Conservation (phyloP, 2,888 invertebrate species). For the Clusia tigrina region DNA sequence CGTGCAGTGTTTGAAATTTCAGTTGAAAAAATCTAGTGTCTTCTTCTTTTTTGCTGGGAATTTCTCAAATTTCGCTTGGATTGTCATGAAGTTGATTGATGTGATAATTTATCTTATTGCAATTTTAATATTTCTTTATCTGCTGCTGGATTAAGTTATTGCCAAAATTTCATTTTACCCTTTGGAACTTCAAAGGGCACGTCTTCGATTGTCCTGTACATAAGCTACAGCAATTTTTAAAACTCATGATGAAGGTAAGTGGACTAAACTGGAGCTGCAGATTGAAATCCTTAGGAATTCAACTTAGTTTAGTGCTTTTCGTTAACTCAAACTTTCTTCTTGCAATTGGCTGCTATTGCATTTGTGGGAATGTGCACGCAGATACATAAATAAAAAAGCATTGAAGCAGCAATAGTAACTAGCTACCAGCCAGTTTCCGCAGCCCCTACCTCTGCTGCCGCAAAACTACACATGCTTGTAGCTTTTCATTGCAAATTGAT, state of each 20-base stretch:
- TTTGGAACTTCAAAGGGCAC: neutral
- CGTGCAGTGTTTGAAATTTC: neutral
- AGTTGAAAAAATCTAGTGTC: constrained; percentile 4
- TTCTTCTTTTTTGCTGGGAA: constrained; percentile 12
- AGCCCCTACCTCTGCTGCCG: neutral
- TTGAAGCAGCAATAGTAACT: neutral
- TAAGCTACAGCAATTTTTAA: neutral
- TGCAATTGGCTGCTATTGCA: neutral
- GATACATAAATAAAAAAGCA: neutral
- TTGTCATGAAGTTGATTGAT: constrained; percentile 61
- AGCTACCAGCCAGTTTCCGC: no score
- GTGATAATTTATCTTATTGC: constrained; percentile 59
- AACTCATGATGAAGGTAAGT: neutral
- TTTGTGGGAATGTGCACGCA: neutral
- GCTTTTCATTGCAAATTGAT: neutral
- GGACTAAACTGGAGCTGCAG: neutral
- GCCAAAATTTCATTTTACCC: neutral
- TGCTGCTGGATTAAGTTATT: constrained; percentile 51
- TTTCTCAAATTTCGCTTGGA: neutral
- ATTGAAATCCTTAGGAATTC: neutral
- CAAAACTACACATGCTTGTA: neutral
- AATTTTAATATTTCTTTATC: constrained; percentile 57
- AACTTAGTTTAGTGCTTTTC: neutral
- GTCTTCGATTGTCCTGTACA: neutral
- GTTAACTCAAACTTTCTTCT: neutral